phyloP scores from a whole-genome alignment of 2,113 vertebrate genomes.

The Antigone vipio region DNA sequence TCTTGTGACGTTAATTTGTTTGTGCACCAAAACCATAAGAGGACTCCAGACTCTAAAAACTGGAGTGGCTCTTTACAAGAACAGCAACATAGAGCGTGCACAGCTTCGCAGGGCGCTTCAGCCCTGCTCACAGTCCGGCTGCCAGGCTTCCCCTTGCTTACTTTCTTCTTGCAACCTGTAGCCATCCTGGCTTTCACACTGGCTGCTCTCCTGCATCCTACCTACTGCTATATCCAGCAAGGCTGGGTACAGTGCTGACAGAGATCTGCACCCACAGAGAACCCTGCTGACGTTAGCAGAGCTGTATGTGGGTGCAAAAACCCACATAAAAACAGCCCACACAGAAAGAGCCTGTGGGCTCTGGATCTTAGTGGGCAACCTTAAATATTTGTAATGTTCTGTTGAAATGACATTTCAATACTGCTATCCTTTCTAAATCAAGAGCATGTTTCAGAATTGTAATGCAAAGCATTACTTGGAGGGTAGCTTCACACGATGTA shows the following conservation, averaged over 20 bases:
- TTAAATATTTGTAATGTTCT: neutral
- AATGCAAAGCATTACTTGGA: rapidly evolving
- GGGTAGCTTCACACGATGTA: neutral
- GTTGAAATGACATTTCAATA: neutral
- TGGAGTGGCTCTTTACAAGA: neutral
- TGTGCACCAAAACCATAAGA: neutral
- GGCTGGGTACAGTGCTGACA: neutral
- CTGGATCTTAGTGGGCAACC: neutral
- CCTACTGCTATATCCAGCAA: neutral
- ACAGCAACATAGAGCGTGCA: neutral
- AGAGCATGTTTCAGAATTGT: neutral
- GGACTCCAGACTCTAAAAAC: neutral
- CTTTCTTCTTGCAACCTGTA: neutral
- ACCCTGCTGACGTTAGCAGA: neutral
- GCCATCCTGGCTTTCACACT: neutral
- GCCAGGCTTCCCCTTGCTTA: neutral
- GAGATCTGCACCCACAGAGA: neutral
- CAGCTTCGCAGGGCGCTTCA: neutral
- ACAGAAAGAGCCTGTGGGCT: neutral
- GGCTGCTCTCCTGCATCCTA: neutral
- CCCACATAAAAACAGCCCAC: conserved; percentile 2
- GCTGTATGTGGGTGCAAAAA: neutral
- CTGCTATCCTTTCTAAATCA: neutral
- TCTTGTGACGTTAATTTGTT: neutral
- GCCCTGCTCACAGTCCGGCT: neutral